A percentile compares a stretch with the other conserved stretches of the same genome.
Conservation (phyloP, 2,797 vertebrate genomes). For the Myotis myotis region DNA sequence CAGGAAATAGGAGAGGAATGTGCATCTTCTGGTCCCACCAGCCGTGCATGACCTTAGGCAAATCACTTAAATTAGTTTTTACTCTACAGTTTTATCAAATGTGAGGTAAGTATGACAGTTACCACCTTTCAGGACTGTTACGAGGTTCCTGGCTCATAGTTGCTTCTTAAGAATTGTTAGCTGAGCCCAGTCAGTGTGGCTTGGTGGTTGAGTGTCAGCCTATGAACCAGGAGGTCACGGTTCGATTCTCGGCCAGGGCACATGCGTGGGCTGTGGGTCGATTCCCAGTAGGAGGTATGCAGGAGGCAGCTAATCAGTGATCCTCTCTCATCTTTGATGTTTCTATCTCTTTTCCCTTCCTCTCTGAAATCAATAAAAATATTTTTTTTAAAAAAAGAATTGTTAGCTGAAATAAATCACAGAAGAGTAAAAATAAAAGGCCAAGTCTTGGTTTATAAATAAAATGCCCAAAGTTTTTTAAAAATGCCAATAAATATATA, state of each 20-base stretch:
- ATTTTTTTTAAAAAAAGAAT: background rate
- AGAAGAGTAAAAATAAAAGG: conserved; percentile 35
- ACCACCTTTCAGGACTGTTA: background rate
- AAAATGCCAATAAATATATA: background rate
- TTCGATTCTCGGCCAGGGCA: no score
- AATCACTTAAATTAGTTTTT: background rate
- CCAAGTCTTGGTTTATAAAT: no score
- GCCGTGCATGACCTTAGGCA: background rate
- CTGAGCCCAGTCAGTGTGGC: background rate
- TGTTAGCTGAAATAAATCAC: conserved; percentile 3
- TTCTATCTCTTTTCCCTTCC: no score
- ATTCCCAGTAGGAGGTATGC: no score
- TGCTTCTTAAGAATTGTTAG: conserved; percentile 13
- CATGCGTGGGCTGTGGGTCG: no score
- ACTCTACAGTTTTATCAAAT: background rate
- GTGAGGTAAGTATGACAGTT: background rate
- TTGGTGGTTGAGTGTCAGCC: no score
- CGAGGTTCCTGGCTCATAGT: background rate
- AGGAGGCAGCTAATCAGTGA: no score
- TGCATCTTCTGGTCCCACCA: background rate
- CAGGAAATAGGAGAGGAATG: background rate
- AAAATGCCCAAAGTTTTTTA: no score
- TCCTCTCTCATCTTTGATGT: no score
- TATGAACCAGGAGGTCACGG: no score
- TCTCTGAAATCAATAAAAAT: no score